Conservation (phyloP, 2,888 invertebrate species). For the Cheilosia urbana region DNA sequence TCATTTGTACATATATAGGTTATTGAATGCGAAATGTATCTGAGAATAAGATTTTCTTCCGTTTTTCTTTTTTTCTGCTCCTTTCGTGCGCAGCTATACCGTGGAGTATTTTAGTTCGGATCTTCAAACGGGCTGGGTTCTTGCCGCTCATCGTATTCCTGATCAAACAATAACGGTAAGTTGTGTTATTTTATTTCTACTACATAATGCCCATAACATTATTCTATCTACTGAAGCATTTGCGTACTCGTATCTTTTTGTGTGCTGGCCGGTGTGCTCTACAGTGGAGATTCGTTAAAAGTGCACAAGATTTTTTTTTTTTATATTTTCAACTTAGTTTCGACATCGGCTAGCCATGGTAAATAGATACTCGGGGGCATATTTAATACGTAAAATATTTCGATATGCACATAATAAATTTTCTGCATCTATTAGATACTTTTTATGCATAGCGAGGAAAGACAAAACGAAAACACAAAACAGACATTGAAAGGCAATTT, state of each 20-base stretch:
- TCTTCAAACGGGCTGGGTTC: conserved; percentile 90
- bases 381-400: conserved; percentile 70
- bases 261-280: conserved; percentile 15
- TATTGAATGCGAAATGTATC: conserved; percentile 74
- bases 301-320: conserved; percentile 8
- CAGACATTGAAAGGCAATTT: conserved; percentile 47
- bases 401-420: conserved; percentile 75
- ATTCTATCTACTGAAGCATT: conserved; percentile 58
- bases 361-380: conserved; percentile 31
- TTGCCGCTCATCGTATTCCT: conserved; percentile 88
- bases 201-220: conserved; percentile 54
- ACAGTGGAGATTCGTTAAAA: conserved; percentile 36
- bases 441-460: conserved; percentile 26
- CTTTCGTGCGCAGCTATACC: conserved; percentile 86
- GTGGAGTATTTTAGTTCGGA: conserved; percentile 91
- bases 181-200: conserved; percentile 68
- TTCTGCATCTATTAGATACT: conserved; percentile 69
- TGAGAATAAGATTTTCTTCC: conserved; percentile 53
- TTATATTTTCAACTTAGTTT: conserved; percentile 60
- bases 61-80: conserved; percentile 29
- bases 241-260: conserved; percentile 25
- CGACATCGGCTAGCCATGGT: conserved; percentile 53
- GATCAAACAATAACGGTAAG: conserved; percentile 88
- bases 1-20: conserved; percentile 71
- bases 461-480: conserved; percentile 4